phyloP scores from a whole-genome alignment of 2,113 vertebrate genomes.

The Corythornis vintsioides region DNA sequence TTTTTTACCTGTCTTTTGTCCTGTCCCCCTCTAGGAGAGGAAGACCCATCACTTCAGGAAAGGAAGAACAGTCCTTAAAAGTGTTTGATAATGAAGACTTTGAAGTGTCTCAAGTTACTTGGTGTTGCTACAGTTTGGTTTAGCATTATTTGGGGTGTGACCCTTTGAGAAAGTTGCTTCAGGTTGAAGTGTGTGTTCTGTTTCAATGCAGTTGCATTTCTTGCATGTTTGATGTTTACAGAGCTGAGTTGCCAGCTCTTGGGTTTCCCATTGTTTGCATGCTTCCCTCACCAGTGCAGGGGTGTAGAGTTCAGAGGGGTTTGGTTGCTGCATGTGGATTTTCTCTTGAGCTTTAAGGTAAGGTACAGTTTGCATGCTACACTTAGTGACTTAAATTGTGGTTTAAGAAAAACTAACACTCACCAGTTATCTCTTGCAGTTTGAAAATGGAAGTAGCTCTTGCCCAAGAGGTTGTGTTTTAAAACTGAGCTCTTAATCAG shows the following conservation, averaged over 20 bases:
- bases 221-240: not conserved
- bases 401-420: constrained; percentile 14
- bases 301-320: not conserved
- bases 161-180: not conserved
- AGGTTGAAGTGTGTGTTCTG: constrained; percentile 21
- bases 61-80: constrained; percentile 76
- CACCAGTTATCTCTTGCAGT: constrained; percentile 46
- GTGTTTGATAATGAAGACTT: constrained; percentile 55
- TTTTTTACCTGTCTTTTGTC: not conserved
- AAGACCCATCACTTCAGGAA: constrained; percentile 75
- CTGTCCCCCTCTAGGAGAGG: constrained; percentile 61
- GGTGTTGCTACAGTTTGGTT: not conserved
- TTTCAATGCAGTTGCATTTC: not conserved
- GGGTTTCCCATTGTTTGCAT: constrained; percentile 13
- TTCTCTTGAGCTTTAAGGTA: constrained; percentile 55
- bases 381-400: constrained; percentile 23
- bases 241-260: too few species aligned
- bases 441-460: constrained; percentile 60
- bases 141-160: not conserved
- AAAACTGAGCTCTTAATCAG: constrained; percentile 76
- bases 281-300: not conserved
- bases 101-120: not conserved
- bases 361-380: constrained; percentile 58
- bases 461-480: constrained; percentile 65
- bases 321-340: constrained; percentile 61